Base-by-base conservation (phyloP, 1,140 invertebrate species). In the Theocolax elegans region DNA sequence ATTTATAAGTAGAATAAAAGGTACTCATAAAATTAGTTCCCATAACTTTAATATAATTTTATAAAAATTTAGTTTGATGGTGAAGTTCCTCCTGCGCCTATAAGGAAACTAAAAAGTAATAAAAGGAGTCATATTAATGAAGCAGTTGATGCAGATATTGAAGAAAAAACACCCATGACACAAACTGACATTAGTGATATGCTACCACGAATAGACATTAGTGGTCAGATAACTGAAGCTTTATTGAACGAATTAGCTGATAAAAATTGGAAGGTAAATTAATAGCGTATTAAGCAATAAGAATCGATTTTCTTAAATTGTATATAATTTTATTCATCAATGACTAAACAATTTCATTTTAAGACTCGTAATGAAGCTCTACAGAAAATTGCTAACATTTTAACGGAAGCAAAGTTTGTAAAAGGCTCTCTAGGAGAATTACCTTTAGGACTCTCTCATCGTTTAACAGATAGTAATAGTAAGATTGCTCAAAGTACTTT, bases 191-290 rank as follows among this genome's bases (percentile, higher is more conserved):
- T 91, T 7, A 87, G 90, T 62, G 93, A 95, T 79, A 77, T 92
- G 40, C 75, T 95, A 67, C 89, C 93, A 9, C 85, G 94, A 38
- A 89, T 92, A 12, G 96, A 98, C 80, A 94, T 98, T 58, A 92
- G 92, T 68, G 87, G 89, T n/a, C 91, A 93, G 76, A 92, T 98
- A 48, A 96, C 94, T 1, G 92, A 95, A 67, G 81, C 89, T 0
- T 82, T 98, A 0, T 82, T 98, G 0, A 90, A 89, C 44, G 94
- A 97, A 82, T 86, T 99, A 67, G 87, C 89, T 27, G 96, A 98
- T 83, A 98, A 97, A 84, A 96, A 97, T 82, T 98, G 96, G 96
- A 98, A 97, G 87, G 91, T 91, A 59, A 79, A 72, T 81, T 81
- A 8, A 23, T 59, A n/a, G n/a, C n/a, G n/a, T n/a, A n/a, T 42